Conservation (phyloP, 2,113 vertebrate species). For the Mesocricetus auratus region DNA sequence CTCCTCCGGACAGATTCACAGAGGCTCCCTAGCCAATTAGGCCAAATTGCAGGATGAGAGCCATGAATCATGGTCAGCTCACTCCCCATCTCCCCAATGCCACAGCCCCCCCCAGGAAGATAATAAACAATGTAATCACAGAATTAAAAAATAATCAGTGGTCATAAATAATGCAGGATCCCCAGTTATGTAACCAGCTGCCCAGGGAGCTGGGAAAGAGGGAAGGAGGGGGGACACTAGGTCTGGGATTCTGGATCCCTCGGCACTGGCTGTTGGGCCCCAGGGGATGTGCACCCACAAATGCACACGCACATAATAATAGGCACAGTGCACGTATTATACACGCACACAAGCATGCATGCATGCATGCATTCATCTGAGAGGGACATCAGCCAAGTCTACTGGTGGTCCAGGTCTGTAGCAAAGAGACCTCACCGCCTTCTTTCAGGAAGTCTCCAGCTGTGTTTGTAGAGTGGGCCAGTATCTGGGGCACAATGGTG, state of each 20-base stretch:
- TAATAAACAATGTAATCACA: conserved; percentile 81
- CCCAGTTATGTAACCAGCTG: conserved; percentile 75
- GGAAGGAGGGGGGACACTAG: not conserved
- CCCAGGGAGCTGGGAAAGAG: conserved; percentile 38
- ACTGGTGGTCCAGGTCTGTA: not conserved
- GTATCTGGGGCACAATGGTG: not conserved
- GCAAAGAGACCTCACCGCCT: not conserved
- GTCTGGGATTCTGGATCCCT: not conserved
- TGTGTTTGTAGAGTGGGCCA: not conserved
- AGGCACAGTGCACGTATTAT: no score
- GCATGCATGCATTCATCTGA: not conserved
- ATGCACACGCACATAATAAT: not conserved
- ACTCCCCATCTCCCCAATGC: not conserved
- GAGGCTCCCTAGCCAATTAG: conserved; percentile 69
- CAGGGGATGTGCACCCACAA: not conserved
- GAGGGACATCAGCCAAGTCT: not conserved
- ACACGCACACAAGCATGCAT: not conserved
- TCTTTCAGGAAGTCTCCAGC: not conserved
- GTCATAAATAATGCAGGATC: conserved; percentile 83
- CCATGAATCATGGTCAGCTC: conserved; percentile 64
- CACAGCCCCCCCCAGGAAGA: conserved; percentile 65
- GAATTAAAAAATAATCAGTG: conserved; percentile 84
- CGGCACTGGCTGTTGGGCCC: not conserved
- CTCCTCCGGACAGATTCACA: conserved; percentile 53
- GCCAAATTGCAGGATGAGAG: conserved; percentile 66